A percentile compares a stretch with the other conserved stretches of the same genome.
Evolutionary conservation across 2,888 invertebrate species (phyloP).

Genomic region (Drosophila robusta): DNA sequence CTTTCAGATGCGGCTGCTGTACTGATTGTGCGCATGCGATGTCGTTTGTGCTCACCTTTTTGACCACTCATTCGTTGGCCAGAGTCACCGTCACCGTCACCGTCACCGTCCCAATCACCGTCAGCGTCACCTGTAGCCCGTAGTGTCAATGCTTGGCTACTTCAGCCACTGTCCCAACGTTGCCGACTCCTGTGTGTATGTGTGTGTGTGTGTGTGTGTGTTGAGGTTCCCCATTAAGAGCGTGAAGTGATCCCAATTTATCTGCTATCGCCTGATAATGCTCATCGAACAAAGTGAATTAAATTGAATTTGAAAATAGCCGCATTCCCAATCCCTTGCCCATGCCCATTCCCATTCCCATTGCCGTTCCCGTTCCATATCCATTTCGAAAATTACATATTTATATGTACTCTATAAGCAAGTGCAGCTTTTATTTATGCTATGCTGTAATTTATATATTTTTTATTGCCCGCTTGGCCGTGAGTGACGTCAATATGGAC

Average conservation of each 20-base stretch:
- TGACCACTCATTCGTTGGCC: constrained; percentile 78
- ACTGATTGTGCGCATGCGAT: constrained; percentile 82
- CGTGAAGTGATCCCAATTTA: constrained; percentile 85
- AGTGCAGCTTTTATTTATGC: constrained; percentile 63
- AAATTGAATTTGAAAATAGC: constrained; percentile 84
- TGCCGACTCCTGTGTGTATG: constrained; percentile 3
- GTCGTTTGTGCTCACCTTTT: constrained; percentile 83
- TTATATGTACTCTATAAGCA: constrained; percentile 7
- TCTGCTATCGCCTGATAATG: constrained; percentile 85
- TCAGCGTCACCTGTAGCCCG: constrained; percentile 53
- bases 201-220: constrained; percentile 7
- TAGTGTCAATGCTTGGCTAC: constrained; percentile 65
- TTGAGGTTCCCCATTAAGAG: constrained; percentile 82
- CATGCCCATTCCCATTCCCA: not conserved
- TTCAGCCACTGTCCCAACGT: constrained; percentile 67
- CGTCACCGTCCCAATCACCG: constrained; percentile 37
- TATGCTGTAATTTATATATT: constrained; percentile 67
- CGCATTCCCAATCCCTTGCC: constrained; percentile 15
- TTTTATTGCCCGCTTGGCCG: constrained; percentile 47
- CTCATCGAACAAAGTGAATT: constrained; percentile 85
- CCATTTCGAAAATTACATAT: constrained; percentile 19
- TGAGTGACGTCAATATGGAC: constrained; percentile 58
- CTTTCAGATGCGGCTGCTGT: constrained; percentile 44
- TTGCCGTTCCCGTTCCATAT: constrained; percentile 7
- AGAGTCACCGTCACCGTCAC: constrained; percentile 31